Evolutionary conservation across 2,888 invertebrate genomes (phyloP), one percentile per base, ranked within the genome.

Genomic region (Metallyticus violacea): DNA sequence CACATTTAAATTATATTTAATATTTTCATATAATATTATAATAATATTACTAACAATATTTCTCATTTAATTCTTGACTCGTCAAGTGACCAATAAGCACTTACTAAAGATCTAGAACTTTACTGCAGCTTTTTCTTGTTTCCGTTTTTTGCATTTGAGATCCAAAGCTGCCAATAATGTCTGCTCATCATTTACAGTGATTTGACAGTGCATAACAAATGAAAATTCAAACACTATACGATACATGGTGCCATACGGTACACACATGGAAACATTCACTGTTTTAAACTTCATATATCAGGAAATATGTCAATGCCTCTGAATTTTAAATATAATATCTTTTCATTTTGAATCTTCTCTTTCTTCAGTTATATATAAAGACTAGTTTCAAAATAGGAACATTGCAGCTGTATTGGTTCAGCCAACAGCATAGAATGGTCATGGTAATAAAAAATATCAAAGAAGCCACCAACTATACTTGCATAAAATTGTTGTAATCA

Each of bases 351-450:
- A 85, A 83, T 82, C 85, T 87, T 79, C 83, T 86, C 80, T 85
- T 77, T 86, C 85, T 79, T 87, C 40, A 80, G 79, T 79, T 79
- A 86, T 85, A 83, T 86, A 89, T 89, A 89, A 89, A 90, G 91
- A 91, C 91, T 91, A 91, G 91, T 91, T 91, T 92, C 91, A 91
- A 92, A 92, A 92, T 93, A 93, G 93, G 93, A 93, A 93, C 93
- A 92, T 92, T 91, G 90, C 91, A 90, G 89, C 90, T 89, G 86
- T 87, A 85, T 85, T 85, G 85, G 76, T 86, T 85, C 85, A 87
- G 85, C 79, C 85, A 77, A 30, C 87, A 85, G 85, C 86, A 86
- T 77, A 79, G 86, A 28, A 84, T 86, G 62, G 85, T 86, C 40
- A 62, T 62, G 40, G 82, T 86, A 85, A 77, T 85, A 80, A 84